Evolutionary conservation across 2,797 vertebrate species (phyloP).

Genomic region (Lagodon rhomboides): DNA sequence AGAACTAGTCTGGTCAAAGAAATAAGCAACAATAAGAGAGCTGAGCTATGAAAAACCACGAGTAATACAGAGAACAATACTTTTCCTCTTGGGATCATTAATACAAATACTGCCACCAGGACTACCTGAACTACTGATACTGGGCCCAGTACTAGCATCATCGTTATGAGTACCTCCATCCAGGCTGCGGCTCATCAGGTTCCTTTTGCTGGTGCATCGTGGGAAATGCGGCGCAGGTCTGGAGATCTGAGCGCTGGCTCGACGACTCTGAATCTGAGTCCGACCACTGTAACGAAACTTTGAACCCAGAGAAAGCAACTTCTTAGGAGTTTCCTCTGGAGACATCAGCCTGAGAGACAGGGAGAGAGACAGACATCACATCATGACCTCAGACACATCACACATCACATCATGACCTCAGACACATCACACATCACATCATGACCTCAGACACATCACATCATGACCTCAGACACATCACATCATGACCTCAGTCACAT

Average conservation of each 20-base stretch:
- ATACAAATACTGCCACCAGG: neutral
- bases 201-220: constrained; percentile 94
- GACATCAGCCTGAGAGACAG: constrained; percentile 62
- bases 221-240: constrained; percentile 94
- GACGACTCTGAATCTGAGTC: constrained; percentile 94
- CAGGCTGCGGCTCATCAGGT: constrained; percentile 94
- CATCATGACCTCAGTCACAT: too few species aligned
- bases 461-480: too few species aligned
- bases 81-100: neutral
- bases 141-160: neutral
- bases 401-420: too few species aligned
- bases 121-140: too few species aligned
- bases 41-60: too few species aligned
- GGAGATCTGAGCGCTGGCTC: constrained; percentile 94
- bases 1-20: too few species aligned
- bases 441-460: too few species aligned
- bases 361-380: neutral
- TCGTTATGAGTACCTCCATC: constrained; percentile 89
- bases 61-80: too few species aligned
- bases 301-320: constrained; percentile 74
- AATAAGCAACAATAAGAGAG: too few species aligned
- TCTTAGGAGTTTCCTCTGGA: constrained; percentile 79
- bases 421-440: too few species aligned
- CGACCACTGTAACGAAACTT: constrained; percentile 90
- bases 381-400: too few species aligned